Base-by-base conservation (phyloP, 2,113 vertebrate species). In the Tenrec ecaudatus region DNA sequence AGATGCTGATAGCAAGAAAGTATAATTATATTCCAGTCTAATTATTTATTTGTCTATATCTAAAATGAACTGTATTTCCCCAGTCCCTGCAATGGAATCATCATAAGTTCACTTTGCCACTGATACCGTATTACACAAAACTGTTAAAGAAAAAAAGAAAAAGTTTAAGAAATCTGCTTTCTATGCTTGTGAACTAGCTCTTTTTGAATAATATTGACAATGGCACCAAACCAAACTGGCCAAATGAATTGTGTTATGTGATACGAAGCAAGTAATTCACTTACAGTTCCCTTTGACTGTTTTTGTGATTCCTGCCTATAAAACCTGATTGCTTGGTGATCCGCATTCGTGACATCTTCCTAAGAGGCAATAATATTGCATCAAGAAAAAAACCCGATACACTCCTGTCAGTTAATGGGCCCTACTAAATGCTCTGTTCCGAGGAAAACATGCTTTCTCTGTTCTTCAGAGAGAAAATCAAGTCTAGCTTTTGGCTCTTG, bases 131-230 rank as follows among this genome's bases (percentile, higher is more conserved):
- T 89, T 88, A 85, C 20, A n/a, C 15, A 88, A 79, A 91, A 89
- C 12, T 19, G 0, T 77, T 31, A 47, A 2, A 64, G 71, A 60
- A 95, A 81, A 92, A 5, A 71, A 86, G 40, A 82, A 83, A 71
- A 76, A 36, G 0, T 82, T 83, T 92, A 75, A 60, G 2, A 9
- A 69, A 73, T 90, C 23, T 88, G 15, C 2, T 10, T 60, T 71
- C 33, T 64, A 20, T 57, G 33, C 0, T 66, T n/a, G 40, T 38
- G 3, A 91, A 78, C 93, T 29, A 79, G 22, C 15, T 83, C 17
- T 89, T 95, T 88, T 86, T 12, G 88, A 94, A 60, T 43, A 90
- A 76, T 77, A 19, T 79, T 58, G 12, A 58, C 33, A 93, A 85
- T 69, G 27, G 17, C 12, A 94, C 11, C 14, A 82, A 73, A 60